Evolutionary conservation across 1,140 invertebrate species (phyloP), one percentile per base, ranked within the genome.

Genomic region (Saccostrea echinata): DNA sequence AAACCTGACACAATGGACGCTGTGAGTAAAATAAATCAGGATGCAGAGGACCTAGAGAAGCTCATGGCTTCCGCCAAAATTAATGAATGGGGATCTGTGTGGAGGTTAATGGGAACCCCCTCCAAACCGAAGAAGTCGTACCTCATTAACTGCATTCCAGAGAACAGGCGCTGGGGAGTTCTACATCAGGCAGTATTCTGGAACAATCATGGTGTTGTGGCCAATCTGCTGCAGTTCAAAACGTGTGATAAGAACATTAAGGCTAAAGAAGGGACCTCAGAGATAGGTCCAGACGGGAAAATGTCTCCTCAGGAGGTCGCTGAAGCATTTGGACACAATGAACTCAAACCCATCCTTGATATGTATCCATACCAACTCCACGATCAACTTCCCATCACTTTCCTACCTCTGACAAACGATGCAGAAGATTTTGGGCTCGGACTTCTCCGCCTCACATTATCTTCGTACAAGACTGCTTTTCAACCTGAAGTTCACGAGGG

Each of bases 161-260:
- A 88, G n/a, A 80, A 88, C 35, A 21, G 84, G 12, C 64, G 87
- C 43, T 88, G 87, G 87, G 55, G 87, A 16, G 33, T 88, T 21
- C 30, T 88, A 9, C 83, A 85, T 24, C 87, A 88, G 64, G 87
- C 87, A 3, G 71, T 88, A 18, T 88, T 51, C n/a, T 85, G 71
- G 64, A 85, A 85, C 30, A 85, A 88, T 8, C 9, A 51, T 8
- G 53, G 68, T 3, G 83, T 82, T 4, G 13, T 88, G 12, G 76
- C 71, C 11, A 88, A 61, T 12, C n/a, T 88, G 21, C 76, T 88
- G 8, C 9, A 52, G 21, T 82, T 81, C 21, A 18, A 61, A 30
- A 68, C 87, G 18, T 88, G 84, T 53, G 87, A 88, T n/a, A 84
- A 27, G 1, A n/a, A 21, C 21, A 43, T 85, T 21, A 76, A 51